A percentile compares a stretch with the other conserved stretches of the same genome.
Conservation (phyloP, 92 coral and sea anemone genomes). For the Isaurus tuberculatus region DNA sequence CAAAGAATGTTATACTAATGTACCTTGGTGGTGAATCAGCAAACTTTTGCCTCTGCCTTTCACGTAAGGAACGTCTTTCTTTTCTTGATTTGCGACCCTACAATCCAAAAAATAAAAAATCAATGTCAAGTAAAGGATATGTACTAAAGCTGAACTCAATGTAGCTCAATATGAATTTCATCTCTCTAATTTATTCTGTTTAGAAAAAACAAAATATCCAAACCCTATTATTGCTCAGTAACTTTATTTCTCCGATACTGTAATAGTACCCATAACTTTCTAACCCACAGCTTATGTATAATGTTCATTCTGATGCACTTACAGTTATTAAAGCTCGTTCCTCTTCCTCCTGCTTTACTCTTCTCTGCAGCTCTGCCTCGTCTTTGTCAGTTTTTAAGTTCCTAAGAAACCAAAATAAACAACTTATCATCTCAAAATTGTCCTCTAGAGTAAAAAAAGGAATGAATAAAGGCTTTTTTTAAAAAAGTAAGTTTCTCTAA, state of each 20-base stretch:
- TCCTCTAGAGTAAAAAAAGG: too few relatives aligned
- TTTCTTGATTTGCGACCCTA: conserved; percentile 50
- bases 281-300: too few relatives aligned
- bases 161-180: too few relatives aligned
- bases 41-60: conserved; percentile 42
- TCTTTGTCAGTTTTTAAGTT: conserved; percentile 85
- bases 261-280: too few relatives aligned
- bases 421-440: conserved; percentile 13
- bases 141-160: too few relatives aligned
- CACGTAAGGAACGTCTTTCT: conserved; percentile 44
- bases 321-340: conserved; percentile 85
- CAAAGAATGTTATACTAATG: not conserved
- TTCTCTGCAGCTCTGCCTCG: conserved; percentile 79
- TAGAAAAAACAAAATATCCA: too few relatives aligned
- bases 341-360: conserved; percentile 79
- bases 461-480: too few relatives aligned
- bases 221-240: too few relatives aligned
- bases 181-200: too few relatives aligned
- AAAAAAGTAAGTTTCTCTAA: too few relatives aligned
- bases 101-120: not conserved
- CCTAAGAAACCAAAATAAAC: conserved; percentile 34
- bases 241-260: too few relatives aligned
- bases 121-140: not conserved
- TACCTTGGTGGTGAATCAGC: conserved; percentile 47
- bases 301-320: conserved; percentile 16